Conservation (phyloP, 2,888 invertebrate genomes). For the Diarsia dahlii region DNA sequence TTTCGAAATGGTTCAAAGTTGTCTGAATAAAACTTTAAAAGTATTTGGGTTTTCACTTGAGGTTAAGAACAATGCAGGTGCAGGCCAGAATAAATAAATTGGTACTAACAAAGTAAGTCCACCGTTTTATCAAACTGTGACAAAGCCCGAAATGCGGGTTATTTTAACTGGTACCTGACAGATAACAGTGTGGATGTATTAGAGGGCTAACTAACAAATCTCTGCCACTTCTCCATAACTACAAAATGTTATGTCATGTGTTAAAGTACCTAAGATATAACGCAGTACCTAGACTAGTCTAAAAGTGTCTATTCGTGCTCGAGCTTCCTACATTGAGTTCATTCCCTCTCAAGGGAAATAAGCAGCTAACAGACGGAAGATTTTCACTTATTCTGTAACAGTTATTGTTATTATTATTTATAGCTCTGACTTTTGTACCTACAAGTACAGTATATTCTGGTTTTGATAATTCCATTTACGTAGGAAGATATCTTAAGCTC, state of each 20-base stretch:
- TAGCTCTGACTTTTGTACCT: constrained; percentile 12
- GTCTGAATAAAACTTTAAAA: no score
- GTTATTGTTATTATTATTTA: constrained; percentile 18
- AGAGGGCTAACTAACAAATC: no score
- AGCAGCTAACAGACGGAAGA: constrained; percentile 9
- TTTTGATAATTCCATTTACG: neutral
- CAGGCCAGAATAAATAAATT: no score
- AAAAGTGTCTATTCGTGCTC: constrained; percentile 8
- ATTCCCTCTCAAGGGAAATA: constrained; percentile 51
- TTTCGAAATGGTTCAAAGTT: no score
- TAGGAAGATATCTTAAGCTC: neutral
- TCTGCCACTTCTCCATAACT: no score
- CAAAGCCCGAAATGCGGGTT: no score
- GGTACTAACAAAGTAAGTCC: no score
- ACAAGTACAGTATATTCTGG: neutral
- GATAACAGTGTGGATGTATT: no score
- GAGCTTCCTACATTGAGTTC: neutral
- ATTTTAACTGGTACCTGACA: no score
- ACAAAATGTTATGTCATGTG: neutral
- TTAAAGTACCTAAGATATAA: neutral
- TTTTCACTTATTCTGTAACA: constrained; percentile 26
- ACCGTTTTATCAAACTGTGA: no score
- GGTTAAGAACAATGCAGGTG: no score
- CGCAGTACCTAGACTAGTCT: neutral
- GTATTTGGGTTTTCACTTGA: no score